Evolutionary conservation across 2,113 vertebrate species (phyloP), one percentile per base, ranked within the genome.

Genomic region (Mustela lutreola): DNA sequence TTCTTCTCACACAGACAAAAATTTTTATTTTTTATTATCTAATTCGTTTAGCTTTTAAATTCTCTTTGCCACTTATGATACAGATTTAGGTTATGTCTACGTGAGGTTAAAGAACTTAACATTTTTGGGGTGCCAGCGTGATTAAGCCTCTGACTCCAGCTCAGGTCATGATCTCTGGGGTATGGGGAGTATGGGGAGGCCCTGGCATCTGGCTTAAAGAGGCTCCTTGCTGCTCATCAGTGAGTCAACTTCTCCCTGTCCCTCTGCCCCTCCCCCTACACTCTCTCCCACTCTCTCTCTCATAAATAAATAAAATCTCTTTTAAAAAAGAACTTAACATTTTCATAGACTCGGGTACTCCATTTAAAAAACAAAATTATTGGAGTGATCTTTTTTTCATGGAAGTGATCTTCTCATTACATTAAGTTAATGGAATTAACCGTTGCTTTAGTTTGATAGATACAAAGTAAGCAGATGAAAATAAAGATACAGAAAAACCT

Each of bases 11-110:
- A 8, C 28, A 36, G 26, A 53, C 36, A 89, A 10, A 81, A 26
- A 42, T 14, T 50, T 14, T 14, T 50, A 50, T 50, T 5, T 70
- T 91, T 62, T 4, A 78, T 95, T 89, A 67, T 78, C 45, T 93
- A 85, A 83, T 93, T 91, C 24, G 63, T 45, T 91, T 76, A 67
- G 1, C 21, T 78, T 81, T 98, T 93, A 81, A 63, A 60, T 95
- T 71, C 6, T 88, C 12, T 91, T 63, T 92, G 12, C 28, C n/a
- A 75, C 11, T 56, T 85, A 24, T 15, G 16, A 53, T 95, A 53
- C 15, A 88, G 21, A 85, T 97, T 92, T 94, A 81, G 7, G 7
- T 89, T 91, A 0, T 80, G 39, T 87, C 19, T 53, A 11, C 62
- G 4, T 89, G 33, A 91, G 28, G 65, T 80, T 53, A 73, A 73